These are phyloP conservation scores for Timema cristinae DNA, from an alignment of 2,888 invertebrate genomes.

Conservation along the genomic window DNA sequence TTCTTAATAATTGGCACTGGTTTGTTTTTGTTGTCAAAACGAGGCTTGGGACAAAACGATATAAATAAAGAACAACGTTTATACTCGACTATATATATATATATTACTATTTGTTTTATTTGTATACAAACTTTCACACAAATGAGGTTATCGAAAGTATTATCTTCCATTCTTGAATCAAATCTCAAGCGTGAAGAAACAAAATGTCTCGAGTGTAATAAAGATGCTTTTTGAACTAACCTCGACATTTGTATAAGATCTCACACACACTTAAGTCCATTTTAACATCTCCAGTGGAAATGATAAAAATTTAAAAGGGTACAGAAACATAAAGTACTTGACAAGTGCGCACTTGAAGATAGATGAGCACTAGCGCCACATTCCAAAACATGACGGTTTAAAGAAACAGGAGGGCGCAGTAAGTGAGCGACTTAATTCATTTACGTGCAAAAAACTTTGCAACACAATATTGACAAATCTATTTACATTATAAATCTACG, in stretches of 20 bases:
- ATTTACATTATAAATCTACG: slow-evolving; percentile 30
- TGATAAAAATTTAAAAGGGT: background rate
- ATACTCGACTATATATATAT: slow-evolving; percentile 14
- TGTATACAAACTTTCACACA: slow-evolving; percentile 10
- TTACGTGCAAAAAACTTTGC: slow-evolving; percentile 27
- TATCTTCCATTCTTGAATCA: too few relatives aligned
- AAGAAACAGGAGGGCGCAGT: slow-evolving; percentile 9
- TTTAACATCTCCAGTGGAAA: too few relatives aligned
- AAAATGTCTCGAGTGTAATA: too few relatives aligned
- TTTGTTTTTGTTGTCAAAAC: slow-evolving; percentile 25
- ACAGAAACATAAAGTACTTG: slow-evolving; percentile 16
- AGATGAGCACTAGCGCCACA: slow-evolving; percentile 26
- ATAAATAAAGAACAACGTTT: background rate
- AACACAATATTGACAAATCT: slow-evolving; percentile 31
- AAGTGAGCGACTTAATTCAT: background rate
- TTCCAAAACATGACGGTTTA: background rate
- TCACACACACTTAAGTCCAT: too few relatives aligned
- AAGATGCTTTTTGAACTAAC: too few relatives aligned
- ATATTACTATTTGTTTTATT: slow-evolving; percentile 26
- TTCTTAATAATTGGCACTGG: slow-evolving; percentile 30
- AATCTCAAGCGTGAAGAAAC: too few relatives aligned
- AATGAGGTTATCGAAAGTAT: too few relatives aligned
- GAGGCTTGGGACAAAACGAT: slow-evolving; percentile 28
- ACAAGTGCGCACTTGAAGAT: background rate
- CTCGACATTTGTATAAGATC: too few relatives aligned